Conservation (phyloP, 1,140 invertebrate species). For the Varroa destructor region DNA sequence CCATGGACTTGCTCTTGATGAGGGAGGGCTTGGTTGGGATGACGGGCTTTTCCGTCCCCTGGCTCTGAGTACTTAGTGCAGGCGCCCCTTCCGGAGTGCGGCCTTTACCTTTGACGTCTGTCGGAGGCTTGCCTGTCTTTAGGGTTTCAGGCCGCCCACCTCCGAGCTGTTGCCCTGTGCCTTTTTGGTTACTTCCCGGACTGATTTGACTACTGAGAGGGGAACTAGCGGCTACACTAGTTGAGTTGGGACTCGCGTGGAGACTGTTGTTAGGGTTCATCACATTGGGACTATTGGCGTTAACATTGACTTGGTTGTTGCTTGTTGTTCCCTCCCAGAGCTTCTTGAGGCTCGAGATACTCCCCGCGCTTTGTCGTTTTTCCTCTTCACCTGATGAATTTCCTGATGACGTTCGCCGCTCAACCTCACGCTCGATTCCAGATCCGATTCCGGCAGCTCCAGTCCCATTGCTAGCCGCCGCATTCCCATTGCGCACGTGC, state of each 20-base stretch:
- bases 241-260: slow-evolving; percentile 32
- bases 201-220: slow-evolving; percentile 30
- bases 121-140: slow-evolving; percentile 29
- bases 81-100: slow-evolving; percentile 35
- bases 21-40: slow-evolving; percentile 23
- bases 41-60: slow-evolving; percentile 34
- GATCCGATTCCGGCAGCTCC: slow-evolving; percentile 37
- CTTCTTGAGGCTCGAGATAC: slow-evolving; percentile 79
- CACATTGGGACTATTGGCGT: slow-evolving; percentile 33
- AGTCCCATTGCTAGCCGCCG: slow-evolving; percentile 31
- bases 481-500: slow-evolving; percentile 39
- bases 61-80: slow-evolving; percentile 28
- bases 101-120: slow-evolving; percentile 33
- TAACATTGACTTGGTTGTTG: slow-evolving; percentile 34
- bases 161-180: slow-evolving; percentile 28
- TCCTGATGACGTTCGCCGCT: slow-evolving; percentile 32
- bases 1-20: slow-evolving; percentile 27
- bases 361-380: slow-evolving; percentile 76
- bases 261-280: slow-evolving; percentile 27
- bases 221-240: slow-evolving; percentile 30
- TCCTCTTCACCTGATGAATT: slow-evolving; percentile 48
- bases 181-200: slow-evolving; percentile 29
- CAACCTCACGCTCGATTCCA: slow-evolving; percentile 40
- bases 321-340: slow-evolving; percentile 62
- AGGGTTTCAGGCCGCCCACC: slow-evolving; percentile 19